A percentile compares a stretch with the other conserved stretches of the same genome.
These are phyloP conservation scores for Lampropteryx suffumata DNA, from an alignment of 2,888 invertebrate species.

Conservation along the genomic window DNA sequence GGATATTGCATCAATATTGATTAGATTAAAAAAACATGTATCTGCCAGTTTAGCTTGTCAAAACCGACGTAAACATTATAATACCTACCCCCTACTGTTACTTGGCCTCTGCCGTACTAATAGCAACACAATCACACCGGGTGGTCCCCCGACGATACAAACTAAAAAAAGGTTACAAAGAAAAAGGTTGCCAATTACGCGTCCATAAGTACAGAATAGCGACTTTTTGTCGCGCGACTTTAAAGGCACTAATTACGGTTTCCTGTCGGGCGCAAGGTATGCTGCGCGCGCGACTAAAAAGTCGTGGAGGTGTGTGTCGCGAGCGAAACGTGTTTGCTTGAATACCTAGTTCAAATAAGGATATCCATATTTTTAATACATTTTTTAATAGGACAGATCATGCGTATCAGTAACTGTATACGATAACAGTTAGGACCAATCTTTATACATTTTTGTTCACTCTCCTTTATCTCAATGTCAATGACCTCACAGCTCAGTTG, in stretches of 20 bases:
- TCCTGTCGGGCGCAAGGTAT: slow-evolving; percentile 46
- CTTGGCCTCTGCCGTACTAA: slow-evolving; percentile 3
- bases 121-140: slow-evolving; percentile 21
- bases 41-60: slow-evolving; percentile 15
- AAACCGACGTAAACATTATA: slow-evolving; percentile 20
- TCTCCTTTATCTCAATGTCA: background rate
- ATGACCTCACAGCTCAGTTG: too few relatives aligned
- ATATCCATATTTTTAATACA: too few relatives aligned
- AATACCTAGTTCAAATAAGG: slow-evolving; percentile 14
- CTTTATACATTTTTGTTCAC: background rate
- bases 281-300: slow-evolving; percentile 47
- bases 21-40: slow-evolving; percentile 10
- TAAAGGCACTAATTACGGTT: slow-evolving; percentile 54
- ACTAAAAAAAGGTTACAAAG: slow-evolving; percentile 24
- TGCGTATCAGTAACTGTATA: too few relatives aligned
- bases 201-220: slow-evolving; percentile 42
- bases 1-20: background rate
- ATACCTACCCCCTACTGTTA: slow-evolving; percentile 13
- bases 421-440: background rate
- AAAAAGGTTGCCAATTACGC: slow-evolving; percentile 49
- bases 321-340: slow-evolving; percentile 34
- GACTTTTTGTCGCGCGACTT: slow-evolving; percentile 47
- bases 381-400: too few relatives aligned
- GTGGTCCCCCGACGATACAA: slow-evolving; percentile 9
- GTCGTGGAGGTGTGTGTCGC: slow-evolving; percentile 46